Percentiles rank a stretch among this genome's conserved stretches.
phyloP scores from a whole-genome alignment of 2,113 vertebrate species.

The Herpailurus yagouaroundi region DNA sequence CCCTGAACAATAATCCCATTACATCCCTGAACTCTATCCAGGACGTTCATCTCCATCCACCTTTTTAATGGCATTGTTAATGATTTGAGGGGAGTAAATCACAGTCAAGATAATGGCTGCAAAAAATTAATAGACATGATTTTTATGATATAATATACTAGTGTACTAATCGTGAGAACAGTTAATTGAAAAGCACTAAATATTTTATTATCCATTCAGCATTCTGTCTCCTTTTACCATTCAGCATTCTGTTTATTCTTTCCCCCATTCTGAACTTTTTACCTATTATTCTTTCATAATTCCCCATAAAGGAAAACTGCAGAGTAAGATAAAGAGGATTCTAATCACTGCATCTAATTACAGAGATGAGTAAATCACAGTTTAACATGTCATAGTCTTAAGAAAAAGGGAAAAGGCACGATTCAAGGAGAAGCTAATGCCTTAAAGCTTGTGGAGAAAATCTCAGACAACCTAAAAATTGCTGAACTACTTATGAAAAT shows the following conservation, averaged over 20 bases:
- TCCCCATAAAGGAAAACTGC: constrained; percentile 77
- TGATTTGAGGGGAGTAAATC: constrained; percentile 87
- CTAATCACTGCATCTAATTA: constrained; percentile 74
- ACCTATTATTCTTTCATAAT: constrained; percentile 77
- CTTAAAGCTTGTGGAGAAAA: constrained; percentile 1
- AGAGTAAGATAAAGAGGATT: constrained; percentile 71
- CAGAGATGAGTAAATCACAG: constrained; percentile 76
- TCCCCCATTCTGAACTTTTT: constrained; percentile 83
- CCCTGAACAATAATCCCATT: constrained; percentile 75
- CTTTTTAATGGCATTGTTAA: constrained; percentile 87
- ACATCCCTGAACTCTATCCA: constrained; percentile 77
- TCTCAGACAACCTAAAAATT: constrained; percentile 11
- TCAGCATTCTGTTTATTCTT: constrained; percentile 84
- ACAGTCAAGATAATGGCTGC: constrained; percentile 85
- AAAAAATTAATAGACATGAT: constrained; percentile 88
- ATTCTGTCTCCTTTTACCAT: constrained; percentile 81
- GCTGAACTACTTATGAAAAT: constrained; percentile 49
- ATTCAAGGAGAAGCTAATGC: constrained; percentile 58
- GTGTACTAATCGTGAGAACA: constrained; percentile 86
- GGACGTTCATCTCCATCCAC: constrained; percentile 79
- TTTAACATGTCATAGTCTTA: constrained; percentile 64
- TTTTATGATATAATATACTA: constrained; percentile 87
- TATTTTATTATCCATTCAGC: constrained; percentile 88
- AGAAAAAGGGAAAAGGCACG: constrained; percentile 54
- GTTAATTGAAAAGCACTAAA: constrained; percentile 89